Conservation (phyloP, 1,140 invertebrate species). For the Drosophila biarmipes region DNA sequence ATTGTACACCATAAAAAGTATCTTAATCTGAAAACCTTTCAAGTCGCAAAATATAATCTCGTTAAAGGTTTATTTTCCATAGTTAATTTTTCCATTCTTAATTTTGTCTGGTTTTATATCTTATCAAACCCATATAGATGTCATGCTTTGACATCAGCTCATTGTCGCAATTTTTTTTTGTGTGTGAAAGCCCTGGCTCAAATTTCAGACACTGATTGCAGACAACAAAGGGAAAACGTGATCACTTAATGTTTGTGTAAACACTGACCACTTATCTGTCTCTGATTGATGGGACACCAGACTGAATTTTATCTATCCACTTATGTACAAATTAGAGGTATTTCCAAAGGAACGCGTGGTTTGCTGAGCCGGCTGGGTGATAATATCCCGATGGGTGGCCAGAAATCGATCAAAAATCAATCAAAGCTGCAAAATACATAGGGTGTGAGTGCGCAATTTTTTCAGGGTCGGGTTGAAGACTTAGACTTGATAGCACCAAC, state of each 20-base stretch:
- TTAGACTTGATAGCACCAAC: conserved; percentile 8
- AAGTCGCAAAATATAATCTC: background rate
- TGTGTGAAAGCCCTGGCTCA: conserved; percentile 22
- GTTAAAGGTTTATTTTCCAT: background rate
- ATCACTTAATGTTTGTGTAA: conserved; percentile 46
- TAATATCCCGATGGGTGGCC: conserved; percentile 36
- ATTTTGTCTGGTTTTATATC: conserved; percentile 16
- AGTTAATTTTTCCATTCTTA: background rate
- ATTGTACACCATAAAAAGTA: no score
- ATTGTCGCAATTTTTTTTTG: background rate
- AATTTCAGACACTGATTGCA: conserved; percentile 43
- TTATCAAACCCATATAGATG: conserved; percentile 19
- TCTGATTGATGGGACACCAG: conserved; percentile 47
- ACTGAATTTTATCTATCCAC: conserved; percentile 20
- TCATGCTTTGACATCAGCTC: conserved; percentile 4
- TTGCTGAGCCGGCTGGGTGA: conserved; percentile 5
- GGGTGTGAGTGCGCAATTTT: conserved; percentile 7
- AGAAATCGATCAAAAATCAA: conserved; percentile 71
- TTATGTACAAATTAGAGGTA: conserved; percentile 33
- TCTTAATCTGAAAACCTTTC: background rate
- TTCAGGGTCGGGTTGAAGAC: conserved; percentile 24
- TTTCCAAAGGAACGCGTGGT: conserved; percentile 33
- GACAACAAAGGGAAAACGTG: conserved; percentile 34
- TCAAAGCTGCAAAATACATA: conserved; percentile 31
- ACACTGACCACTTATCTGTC: conserved; percentile 21